A percentile compares a stretch with the other conserved stretches of the same genome.
Evolutionary conservation across 2,888 invertebrate genomes (phyloP).

Genomic region (Sarcophaga subvicina): DNA sequence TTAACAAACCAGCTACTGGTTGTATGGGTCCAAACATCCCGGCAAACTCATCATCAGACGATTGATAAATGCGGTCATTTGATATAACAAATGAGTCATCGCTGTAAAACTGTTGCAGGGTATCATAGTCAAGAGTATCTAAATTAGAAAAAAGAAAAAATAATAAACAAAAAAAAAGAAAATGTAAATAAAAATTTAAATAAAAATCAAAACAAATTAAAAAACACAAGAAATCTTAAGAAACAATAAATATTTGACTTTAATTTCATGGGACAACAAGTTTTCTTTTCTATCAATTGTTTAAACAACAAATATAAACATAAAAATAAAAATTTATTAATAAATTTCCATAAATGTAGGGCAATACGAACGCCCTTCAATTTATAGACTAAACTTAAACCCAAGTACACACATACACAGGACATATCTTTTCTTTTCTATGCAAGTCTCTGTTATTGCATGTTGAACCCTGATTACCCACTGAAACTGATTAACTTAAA

Average conservation of each 20-base stretch:
- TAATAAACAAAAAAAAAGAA: constrained; percentile 19
- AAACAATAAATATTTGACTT: constrained; percentile 15
- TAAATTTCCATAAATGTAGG: no score
- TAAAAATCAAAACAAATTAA: constrained; percentile 40
- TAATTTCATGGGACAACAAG: neutral
- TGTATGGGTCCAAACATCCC: constrained; percentile 81
- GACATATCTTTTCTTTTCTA: neutral
- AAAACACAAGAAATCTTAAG: constrained; percentile 4
- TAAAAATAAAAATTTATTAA: neutral
- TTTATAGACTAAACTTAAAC: no score
- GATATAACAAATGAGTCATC: constrained; percentile 81
- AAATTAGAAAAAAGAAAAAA: constrained; percentile 50
- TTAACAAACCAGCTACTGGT: constrained; percentile 80
- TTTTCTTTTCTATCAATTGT: neutral
- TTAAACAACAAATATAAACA: neutral
- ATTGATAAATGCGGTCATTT: constrained; percentile 81
- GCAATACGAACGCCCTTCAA: no score
- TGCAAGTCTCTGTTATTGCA: neutral
- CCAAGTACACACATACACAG: neutral
- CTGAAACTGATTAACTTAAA: neutral
- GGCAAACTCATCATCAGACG: constrained; percentile 80
- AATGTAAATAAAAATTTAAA: constrained; percentile 10
- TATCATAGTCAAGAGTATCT: constrained; percentile 79
- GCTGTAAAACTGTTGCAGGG: constrained; percentile 80
- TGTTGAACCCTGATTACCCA: neutral